These are phyloP conservation scores for Liparis tanakae DNA, from an alignment of 2,797 vertebrate genomes.

Conservation along the genomic window DNA sequence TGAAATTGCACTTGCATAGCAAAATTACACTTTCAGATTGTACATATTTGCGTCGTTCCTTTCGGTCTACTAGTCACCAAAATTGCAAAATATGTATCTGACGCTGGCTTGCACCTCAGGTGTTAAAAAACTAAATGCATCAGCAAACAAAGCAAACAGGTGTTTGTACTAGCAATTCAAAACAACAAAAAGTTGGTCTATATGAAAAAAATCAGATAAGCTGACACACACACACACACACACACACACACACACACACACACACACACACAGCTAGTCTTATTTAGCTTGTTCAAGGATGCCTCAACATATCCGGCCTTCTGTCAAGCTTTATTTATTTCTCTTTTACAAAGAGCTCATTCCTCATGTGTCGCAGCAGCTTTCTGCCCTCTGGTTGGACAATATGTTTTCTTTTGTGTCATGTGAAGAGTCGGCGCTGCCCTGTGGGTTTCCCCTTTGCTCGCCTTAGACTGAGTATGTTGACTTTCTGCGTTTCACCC, in stretches of 20 bases:
- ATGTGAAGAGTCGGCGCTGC: not conserved
- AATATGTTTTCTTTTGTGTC: not conserved
- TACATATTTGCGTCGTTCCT: not conserved
- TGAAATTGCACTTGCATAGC: constrained; percentile 23
- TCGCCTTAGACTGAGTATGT: not conserved
- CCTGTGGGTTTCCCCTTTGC: constrained; percentile 6
- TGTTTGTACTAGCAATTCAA: not conserved
- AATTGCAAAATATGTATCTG: not conserved
- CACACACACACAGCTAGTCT: not conserved
- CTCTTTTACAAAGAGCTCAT: not conserved
- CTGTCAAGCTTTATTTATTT: constrained; percentile 4
- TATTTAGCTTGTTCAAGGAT: constrained; percentile 2
- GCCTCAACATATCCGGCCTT: not conserved
- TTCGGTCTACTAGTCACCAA: not conserved
- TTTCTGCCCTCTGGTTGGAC: constrained; percentile 2
- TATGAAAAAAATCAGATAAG: no score
- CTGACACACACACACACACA: not conserved
- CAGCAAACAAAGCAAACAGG: not conserved
- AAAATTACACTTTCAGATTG: not conserved
- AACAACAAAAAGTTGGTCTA: not conserved
- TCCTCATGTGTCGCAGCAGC: not conserved
- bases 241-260: not conserved
- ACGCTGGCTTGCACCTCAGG: not conserved
- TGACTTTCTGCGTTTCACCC: constrained; percentile 9
- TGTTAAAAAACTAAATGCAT: not conserved